Evolutionary conservation across 2,888 invertebrate species (phyloP), one percentile per base, ranked within the genome.

Genomic region (Schrankia costaestrigalis): DNA sequence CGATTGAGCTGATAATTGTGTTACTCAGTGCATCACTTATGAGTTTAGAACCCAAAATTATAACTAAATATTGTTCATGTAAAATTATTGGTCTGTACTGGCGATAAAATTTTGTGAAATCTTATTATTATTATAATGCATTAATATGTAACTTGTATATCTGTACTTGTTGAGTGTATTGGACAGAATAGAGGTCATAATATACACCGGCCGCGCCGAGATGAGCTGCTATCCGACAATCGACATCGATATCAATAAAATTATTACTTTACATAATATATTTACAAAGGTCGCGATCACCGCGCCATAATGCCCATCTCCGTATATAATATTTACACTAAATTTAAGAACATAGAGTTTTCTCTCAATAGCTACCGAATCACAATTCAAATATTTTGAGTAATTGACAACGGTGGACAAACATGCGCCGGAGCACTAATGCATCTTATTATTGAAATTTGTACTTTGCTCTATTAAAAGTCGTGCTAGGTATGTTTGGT

Each of bases 331-430:
- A 86, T 86, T 67, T 86, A 86, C 86, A 86, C 76, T 84, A 81
- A 69, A 79, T 81, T 81, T 80, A 84, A 84, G 83, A 85, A 78
- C 83, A 83, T 85, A 83, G 76, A 73, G 72, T 80, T 85, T 78
- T 87, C 85, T 86, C 85, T 85, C 86, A 79, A 84, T 86, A 87
- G 84, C 86, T 87, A 87, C 85, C 85, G 81, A 86, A 87, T 87
- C 87, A 87, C 87, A 87, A 84, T 86, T 85, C 80, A 83, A 81
- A 81, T 85, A 81, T 81, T n/a, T 79, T 78, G 81, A 84, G 81
- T 87, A 87, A 87, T 87, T 87, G 87, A 87, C 87, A 81, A 86
- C 81, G 83, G 84, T 84, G 86, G 86, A 86, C 87, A 82, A 79
- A 80, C 84, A 78, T 79, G 82, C 79, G 80, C 78, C 82, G 76